Evolutionary conservation across 2,113 vertebrate species (phyloP), one percentile per base, ranked within the genome.

Genomic region (Oreochromis niloticus): DNA sequence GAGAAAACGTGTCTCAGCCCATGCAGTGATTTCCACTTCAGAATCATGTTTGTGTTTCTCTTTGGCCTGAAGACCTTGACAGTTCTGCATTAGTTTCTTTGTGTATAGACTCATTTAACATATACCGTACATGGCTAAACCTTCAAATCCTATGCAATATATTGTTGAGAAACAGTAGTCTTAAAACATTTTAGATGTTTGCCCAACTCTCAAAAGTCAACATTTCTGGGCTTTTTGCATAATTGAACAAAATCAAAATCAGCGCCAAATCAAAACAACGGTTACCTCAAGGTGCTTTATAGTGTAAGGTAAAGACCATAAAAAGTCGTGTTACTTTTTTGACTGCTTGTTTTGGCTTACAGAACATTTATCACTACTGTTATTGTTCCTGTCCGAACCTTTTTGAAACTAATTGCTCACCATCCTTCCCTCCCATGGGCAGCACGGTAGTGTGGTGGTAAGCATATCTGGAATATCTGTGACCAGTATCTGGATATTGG

Each of bases 231-330:
- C 2, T 75, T 75, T 75, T 17, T 11, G 68, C 41, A 11, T 2
- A 48, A 48, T 24, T 22, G 7, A 71, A 13, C 61, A n/a, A 66
- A 66, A 39, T 39, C 17, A 39, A 66, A 66, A 39, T 39, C 17
- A 66, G 34, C 1, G 0, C 2, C 34, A 68, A 22, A 68, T 68
- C 63, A 41, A 1, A 68, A 12, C 6, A 68, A 68, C 4, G 0
- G 63, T 66, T 66, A 7, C 19, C 2, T 41, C 63, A 41, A 8
- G 63, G 3, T 13, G 34, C 19, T 68, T 41, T 68, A 41, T 41
- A 22, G 6, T 22, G 4, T 41, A 41, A 68, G 36, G 11, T 68
- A 41, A 68, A 68, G 63, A 68, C 36, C n/a, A 22, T 68, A 46
- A 46, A 43, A 4, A 46, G 2, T 11, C 17, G 9, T 9, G 24